A percentile compares a stretch with the other conserved stretches of the same genome.
These are phyloP conservation scores for Orthosia gothica DNA, from an alignment of 2,888 invertebrate genomes.

Conservation along the genomic window DNA sequence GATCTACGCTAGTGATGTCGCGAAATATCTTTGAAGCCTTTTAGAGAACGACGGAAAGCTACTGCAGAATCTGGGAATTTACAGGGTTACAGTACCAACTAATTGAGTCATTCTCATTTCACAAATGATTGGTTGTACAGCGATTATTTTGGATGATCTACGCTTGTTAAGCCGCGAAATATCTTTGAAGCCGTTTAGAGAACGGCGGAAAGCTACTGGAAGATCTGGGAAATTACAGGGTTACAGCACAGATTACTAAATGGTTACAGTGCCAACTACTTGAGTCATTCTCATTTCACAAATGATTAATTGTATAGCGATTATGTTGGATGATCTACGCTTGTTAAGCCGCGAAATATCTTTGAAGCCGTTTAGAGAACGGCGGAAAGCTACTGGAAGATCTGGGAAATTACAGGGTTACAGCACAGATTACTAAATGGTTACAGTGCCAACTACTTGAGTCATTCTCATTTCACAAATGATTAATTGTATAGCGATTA, in stretches of 20 bases:
- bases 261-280: too few relatives aligned
- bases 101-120: constrained; percentile 7
- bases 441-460: neutral
- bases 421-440: neutral
- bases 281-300: constrained; percentile 20
- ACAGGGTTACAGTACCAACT: neutral
- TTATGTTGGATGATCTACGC: constrained; percentile 34
- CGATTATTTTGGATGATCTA: constrained; percentile 33
- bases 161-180: constrained; percentile 55
- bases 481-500: too few relatives aligned
- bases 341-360: constrained; percentile 56
- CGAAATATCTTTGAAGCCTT: constrained; percentile 62
- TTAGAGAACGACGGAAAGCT: constrained; percentile 67
- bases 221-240: constrained; percentile 13
- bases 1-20: constrained; percentile 45
- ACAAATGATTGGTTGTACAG: constrained; percentile 31
- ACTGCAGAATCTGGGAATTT: constrained; percentile 26
- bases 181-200: constrained; percentile 64
- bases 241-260: too few relatives aligned
- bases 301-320: constrained; percentile 20
- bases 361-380: constrained; percentile 64
- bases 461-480: too few relatives aligned
- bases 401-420: constrained; percentile 10
- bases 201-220: constrained; percentile 63
- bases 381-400: constrained; percentile 62